These are phyloP conservation scores for Varanus salvator DNA, from an alignment of 2,113 vertebrate species.

Conservation along the genomic window DNA sequence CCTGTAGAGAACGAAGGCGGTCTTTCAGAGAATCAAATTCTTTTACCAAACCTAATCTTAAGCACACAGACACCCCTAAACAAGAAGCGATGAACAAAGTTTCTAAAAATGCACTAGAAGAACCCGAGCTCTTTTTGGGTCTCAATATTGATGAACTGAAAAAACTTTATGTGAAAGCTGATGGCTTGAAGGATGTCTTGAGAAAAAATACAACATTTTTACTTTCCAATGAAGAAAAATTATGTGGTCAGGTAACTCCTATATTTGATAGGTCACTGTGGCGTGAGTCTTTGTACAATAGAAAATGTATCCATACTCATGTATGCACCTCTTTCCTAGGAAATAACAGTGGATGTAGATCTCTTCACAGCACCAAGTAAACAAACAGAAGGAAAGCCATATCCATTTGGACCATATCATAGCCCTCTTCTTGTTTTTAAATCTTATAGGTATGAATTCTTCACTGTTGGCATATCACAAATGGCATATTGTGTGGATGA, in stretches of 20 bases:
- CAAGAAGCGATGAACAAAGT: constrained; percentile 79
- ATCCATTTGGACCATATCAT: constrained; percentile 87
- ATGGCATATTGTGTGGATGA: neutral
- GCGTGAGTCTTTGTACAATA: neutral
- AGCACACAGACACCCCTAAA: constrained; percentile 79
- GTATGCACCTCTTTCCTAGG: constrained; percentile 73
- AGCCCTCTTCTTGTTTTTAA: constrained; percentile 94
- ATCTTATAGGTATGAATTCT: constrained; percentile 89
- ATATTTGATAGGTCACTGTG: neutral
- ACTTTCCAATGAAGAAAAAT: constrained; percentile 61
- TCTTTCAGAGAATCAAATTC: constrained; percentile 90
- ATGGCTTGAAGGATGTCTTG: constrained; percentile 85
- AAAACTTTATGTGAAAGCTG: constrained; percentile 80
- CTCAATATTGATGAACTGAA: constrained; percentile 88
- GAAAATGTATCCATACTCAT: neutral
- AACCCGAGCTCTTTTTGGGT: constrained; percentile 86
- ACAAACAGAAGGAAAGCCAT: constrained; percentile 78
- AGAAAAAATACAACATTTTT: constrained; percentile 71
- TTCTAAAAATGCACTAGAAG: constrained; percentile 64
- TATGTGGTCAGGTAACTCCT: constrained; percentile 78
- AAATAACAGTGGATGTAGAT: constrained; percentile 84
- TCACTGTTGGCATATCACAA: neutral
- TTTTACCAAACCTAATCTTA: constrained; percentile 94
- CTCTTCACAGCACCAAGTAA: constrained; percentile 70
- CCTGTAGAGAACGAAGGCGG: constrained; percentile 80